A percentile compares a stretch with the other conserved stretches of the same genome.
phyloP scores from a whole-genome alignment of 2,113 vertebrate species.

The Lampris incognitus region DNA sequence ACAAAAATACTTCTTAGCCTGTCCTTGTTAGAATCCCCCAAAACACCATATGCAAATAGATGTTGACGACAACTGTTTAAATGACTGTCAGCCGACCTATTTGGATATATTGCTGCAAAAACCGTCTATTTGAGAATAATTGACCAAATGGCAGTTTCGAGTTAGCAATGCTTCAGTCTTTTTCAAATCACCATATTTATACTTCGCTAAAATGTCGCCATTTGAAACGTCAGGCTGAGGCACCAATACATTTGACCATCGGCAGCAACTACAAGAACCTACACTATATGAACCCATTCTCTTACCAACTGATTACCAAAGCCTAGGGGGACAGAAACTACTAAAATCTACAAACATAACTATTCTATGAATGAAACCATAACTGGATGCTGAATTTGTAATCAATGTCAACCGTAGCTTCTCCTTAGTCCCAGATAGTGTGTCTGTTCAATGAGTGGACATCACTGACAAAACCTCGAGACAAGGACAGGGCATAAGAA shows the following conservation, averaged over 20 bases:
- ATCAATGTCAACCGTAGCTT: conserved; percentile 53
- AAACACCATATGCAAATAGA: conserved; percentile 74
- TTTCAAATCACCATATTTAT: conserved; percentile 55
- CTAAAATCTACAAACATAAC: conserved; percentile 36
- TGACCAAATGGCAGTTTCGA: conserved; percentile 58
- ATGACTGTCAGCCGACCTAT: conserved; percentile 56
- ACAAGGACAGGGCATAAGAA: conserved; percentile 83
- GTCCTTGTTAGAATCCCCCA: conserved; percentile 76
- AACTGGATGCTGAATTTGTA: conserved; percentile 56
- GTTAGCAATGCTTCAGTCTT: conserved; percentile 43
- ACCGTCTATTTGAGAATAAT: conserved; percentile 42
- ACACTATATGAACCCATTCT: conserved; percentile 29
- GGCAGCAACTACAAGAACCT: conserved; percentile 38
- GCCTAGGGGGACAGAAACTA: conserved; percentile 36
- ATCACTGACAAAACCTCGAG: conserved; percentile 71
- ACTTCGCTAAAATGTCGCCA: conserved; percentile 47
- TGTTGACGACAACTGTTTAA: conserved; percentile 69
- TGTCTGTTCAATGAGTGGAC: conserved; percentile 67
- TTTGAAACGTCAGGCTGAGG: conserved; percentile 53
- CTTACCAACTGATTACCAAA: conserved; percentile 19
- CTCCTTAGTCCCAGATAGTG: conserved; percentile 58
- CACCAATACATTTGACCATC: conserved; percentile 55
- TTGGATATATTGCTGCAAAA: conserved; percentile 54
- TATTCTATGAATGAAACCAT: conserved; percentile 20
- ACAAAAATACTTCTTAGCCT: conserved; percentile 75